Base-by-base conservation (phyloP, 64 coral and sea anemone species). In the Cladopsammia gracilis region DNA sequence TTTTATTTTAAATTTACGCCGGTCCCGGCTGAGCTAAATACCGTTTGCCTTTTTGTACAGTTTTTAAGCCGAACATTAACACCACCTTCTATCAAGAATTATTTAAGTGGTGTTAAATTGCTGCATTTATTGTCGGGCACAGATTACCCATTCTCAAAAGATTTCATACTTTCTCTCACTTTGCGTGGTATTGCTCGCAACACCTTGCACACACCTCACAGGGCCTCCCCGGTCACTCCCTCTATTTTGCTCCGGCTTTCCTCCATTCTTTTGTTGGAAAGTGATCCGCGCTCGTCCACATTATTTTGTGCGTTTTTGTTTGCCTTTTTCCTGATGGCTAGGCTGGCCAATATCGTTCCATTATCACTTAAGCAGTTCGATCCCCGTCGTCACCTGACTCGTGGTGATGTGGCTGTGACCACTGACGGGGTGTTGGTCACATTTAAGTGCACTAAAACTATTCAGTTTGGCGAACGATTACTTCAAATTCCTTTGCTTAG, bases 401-500 rank as follows among this genome's bases (percentile, higher is more conserved):
- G 68, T 22, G 20, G n/a, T 22, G 68, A 71, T 71, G 34, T 71
- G 34, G 68, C 34, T 24, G 68, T 4, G 4, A 71, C 20, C 4
- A 7, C 68, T 4, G 4, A 22, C 68, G 15, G 68, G 7, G 4
- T 71, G 4, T 15, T 71, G 15, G 68, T 71, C 4, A n/a, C n/a
- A n/a, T n/a, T n/a, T n/a, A n/a, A n/a, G n/a, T n/a, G n/a, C n/a
- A n/a, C n/a, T n/a, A n/a, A n/a, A n/a, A 71, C 78, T 20, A 82
- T 62, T 82, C 78, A 82, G 78, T 82, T 82, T 53, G 78, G 48
- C 3, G 25, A 82, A 19, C 34, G 78, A 20, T 25, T 25, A 46
- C 78, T 51, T 19, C 78, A 82, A 4, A 82, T 82, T 82, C 46
- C 78, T 82, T 26, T 82, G 16, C 19, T 82, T 10, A 11, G 50